These are phyloP conservation scores for Ptilonorhynchus violaceus DNA, from an alignment of 2,113 vertebrate species.

Conservation along the genomic window DNA sequence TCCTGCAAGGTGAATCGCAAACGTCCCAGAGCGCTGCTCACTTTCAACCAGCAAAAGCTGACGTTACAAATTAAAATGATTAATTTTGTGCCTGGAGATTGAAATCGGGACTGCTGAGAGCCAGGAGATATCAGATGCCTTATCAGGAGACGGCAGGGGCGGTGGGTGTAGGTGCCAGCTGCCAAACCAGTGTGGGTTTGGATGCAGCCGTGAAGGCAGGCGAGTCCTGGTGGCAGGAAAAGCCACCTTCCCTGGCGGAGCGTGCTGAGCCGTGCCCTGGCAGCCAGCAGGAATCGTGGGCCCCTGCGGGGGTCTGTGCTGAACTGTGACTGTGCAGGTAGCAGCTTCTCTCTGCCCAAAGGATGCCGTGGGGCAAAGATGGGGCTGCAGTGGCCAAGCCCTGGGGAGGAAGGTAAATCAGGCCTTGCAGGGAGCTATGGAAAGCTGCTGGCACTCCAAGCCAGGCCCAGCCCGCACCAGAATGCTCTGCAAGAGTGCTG, in stretches of 20 bases:
- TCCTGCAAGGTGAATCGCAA: neutral
- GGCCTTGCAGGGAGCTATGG: neutral
- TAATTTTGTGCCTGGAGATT: neutral
- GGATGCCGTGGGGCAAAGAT: neutral
- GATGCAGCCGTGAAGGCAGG: neutral
- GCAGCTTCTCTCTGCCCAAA: neutral
- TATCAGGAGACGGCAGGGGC: neutral
- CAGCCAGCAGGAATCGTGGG: accelerated
- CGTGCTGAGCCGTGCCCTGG: accelerated
- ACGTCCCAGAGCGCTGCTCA: neutral
- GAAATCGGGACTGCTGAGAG: neutral
- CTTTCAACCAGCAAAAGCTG: neutral
- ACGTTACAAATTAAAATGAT: neutral
- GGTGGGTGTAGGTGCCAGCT: neutral
- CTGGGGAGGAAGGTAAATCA: neutral
- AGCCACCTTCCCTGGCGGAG: neutral
- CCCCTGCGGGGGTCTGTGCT: neutral
- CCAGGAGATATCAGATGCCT: neutral
- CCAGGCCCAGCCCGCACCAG: neutral
- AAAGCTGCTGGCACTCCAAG: neutral
- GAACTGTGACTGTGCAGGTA: accelerated
- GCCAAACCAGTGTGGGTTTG: accelerated
- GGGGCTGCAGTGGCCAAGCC: neutral
- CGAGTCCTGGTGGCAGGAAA: neutral
- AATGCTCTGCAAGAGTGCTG: neutral